Conservation (phyloP, 2,888 invertebrate genomes). For the Notocelia uddmanniana region DNA sequence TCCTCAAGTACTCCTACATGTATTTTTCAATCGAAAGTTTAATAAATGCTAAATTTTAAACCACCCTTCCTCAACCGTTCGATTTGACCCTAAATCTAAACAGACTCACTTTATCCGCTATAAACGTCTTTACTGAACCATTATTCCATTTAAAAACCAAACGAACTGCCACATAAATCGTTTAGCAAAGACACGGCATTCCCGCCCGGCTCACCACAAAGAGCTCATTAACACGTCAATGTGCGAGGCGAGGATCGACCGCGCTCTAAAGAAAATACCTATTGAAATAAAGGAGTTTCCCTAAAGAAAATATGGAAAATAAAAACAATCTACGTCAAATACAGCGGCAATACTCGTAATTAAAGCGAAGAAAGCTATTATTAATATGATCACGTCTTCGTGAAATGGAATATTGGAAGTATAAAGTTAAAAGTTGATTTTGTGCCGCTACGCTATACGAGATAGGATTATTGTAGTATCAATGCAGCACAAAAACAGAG, state of each 20-base stretch:
- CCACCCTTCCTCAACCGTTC: not conserved
- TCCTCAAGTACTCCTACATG: no score
- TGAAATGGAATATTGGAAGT: not conserved
- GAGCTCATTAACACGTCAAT: conserved; percentile 45
- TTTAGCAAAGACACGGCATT: conserved; percentile 33
- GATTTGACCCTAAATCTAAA: not conserved
- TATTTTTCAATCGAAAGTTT: not conserved
- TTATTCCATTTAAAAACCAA: conserved; percentile 33
- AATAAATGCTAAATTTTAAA: not conserved
- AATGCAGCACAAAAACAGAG: not conserved
- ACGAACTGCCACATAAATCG: conserved; percentile 41
- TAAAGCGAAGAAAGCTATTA: conserved; percentile 1
- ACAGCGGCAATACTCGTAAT: conserved; percentile 5
- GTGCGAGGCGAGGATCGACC: conserved; percentile 23
- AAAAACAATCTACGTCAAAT: conserved; percentile 6
- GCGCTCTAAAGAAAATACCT: conserved; percentile 27
- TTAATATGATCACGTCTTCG: conserved; percentile 7
- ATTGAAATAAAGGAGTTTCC: conserved; percentile 22
- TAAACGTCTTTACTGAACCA: conserved; percentile 17
- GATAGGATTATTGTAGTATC: not conserved
- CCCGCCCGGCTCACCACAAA: conserved; percentile 33
- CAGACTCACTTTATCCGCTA: conserved; percentile 15
- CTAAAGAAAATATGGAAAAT: conserved; percentile 28
- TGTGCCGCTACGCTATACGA: not conserved
- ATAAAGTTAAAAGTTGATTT: not conserved